Conservation (phyloP, 2,888 invertebrate genomes). For the Epirrhoe tristata region DNA sequence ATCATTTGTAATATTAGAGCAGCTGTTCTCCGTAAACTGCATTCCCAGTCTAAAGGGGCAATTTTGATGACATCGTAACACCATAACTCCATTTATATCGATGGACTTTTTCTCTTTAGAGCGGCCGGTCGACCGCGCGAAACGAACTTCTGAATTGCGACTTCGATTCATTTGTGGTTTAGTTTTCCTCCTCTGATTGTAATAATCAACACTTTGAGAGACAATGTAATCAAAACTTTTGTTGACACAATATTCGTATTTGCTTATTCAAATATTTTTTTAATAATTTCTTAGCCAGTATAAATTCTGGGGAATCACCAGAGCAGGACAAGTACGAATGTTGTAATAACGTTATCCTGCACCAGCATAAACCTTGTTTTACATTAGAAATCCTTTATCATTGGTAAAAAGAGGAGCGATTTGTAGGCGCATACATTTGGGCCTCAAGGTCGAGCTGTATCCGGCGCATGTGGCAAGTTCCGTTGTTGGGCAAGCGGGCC, state of each 20-base stretch:
- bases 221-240: neutral
- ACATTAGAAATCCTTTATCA: constrained; percentile 58
- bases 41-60: constrained; percentile 46
- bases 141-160: constrained; percentile 41
- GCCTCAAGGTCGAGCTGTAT: constrained; percentile 74
- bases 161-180: constrained; percentile 32
- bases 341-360: constrained; percentile 14
- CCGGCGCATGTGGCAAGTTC: constrained; percentile 77
- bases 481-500: constrained; percentile 73
- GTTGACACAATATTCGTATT: neutral
- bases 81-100: constrained; percentile 66
- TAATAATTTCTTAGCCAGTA: neutral
- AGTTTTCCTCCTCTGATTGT: constrained; percentile 30
- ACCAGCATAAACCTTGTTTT: constrained; percentile 20
- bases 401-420: constrained; percentile 53
- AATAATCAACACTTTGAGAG: constrained; percentile 1
- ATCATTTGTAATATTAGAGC: neutral
- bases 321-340: neutral
- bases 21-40: constrained; percentile 11
- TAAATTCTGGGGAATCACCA: neutral
- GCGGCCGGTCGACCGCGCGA: constrained; percentile 32
- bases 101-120: constrained; percentile 57
- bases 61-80: constrained; percentile 65
- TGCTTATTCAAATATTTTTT: neutral
- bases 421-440: constrained; percentile 56